A percentile compares a stretch with the other conserved stretches of the same genome.
Conservation (phyloP, 2,888 invertebrate genomes). For the Agrenia bidenticulata region DNA sequence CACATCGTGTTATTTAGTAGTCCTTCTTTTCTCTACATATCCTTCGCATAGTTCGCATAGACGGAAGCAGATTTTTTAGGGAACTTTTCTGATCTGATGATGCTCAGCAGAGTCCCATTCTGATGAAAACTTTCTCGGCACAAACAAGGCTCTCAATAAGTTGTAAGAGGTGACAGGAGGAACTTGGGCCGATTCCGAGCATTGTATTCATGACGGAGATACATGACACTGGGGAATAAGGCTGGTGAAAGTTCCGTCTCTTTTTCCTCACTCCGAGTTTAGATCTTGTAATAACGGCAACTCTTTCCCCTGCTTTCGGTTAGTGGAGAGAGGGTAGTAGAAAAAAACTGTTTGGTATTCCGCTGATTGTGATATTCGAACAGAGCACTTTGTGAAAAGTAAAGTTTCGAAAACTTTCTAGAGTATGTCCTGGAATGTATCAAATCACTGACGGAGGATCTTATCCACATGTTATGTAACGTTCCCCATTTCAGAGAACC, state of each 20-base stretch:
- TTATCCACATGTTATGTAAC: too few species aligned
- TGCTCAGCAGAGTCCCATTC: too few species aligned
- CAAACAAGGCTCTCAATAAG: slow-evolving; percentile 4
- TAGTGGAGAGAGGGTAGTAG: too few species aligned
- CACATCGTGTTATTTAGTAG: too few species aligned
- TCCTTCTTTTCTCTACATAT: too few species aligned
- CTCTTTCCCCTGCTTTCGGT: neutral
- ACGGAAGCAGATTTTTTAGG: too few species aligned
- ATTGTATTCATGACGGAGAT: slow-evolving; percentile 22
- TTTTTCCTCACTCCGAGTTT: neutral
- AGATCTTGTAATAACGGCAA: neutral
- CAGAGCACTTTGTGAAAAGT: neutral
- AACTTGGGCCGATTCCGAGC: slow-evolving; percentile 3
- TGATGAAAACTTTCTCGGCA: slow-evolving; percentile 4
- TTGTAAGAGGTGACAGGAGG: neutral
- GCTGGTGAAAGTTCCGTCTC: slow-evolving; percentile 4
- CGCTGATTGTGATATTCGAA: slow-evolving; percentile 8
- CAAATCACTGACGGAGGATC: too few species aligned
- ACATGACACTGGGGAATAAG: slow-evolving; percentile 3
- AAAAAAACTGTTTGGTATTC: slow-evolving; percentile 5
- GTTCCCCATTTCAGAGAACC: neutral
- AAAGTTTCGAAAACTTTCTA: too few species aligned
- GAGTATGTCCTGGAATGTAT: too few species aligned
- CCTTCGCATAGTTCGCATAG: too few species aligned
- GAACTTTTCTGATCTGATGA: too few species aligned